Evolutionary conservation across 1,140 invertebrate genomes (phyloP), one percentile per base, ranked within the genome.

Genomic region (Ganaspis sp.): DNA sequence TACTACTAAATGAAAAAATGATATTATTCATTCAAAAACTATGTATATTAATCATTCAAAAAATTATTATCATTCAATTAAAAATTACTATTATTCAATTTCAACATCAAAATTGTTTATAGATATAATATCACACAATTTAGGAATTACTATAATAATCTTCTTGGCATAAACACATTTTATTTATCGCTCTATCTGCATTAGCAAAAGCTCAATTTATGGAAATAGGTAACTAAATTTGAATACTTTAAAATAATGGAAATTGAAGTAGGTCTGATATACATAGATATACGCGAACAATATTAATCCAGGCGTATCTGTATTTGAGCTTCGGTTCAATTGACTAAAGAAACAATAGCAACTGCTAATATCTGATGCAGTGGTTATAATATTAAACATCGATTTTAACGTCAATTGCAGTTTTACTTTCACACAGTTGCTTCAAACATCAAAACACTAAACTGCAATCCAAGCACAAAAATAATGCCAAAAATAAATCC

Each of bases 351-450:
- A 64, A 29, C 23, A 64, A 64, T 34, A 64, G 58, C 15, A 64
- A 29, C 15, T n/a, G 58, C 23, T 64, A 64, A 29, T 64, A 64
- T 64, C 9, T 64, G 15, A 26, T 64, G 23, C 12, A 4, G 23
- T 64, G 12, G 23, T 64, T 26, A 64, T 64, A 64, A 29, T 34
- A 64, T 64, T n/a, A 15, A 64, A 26, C 58, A 64, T 64, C 26
- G 58, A 64, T 64, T 64, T n/a, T 29, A 64, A n/a, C 23, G 58
- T 64, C 58, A 64, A 64, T n/a, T 26, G 12, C 58, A 64, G 26
- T 1, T 8, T 64, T 64, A 2, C 58, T 15, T 29, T 15, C 23
- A 64, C 23, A 12, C 21, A 8, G 2, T 58, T 58, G 6, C 4
- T 23, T 58, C 4, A 6, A 17, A 49, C 6, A 49, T 49, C 2